Base-by-base conservation (phyloP, 2,113 vertebrate genomes). In the Nibea coibor region DNA sequence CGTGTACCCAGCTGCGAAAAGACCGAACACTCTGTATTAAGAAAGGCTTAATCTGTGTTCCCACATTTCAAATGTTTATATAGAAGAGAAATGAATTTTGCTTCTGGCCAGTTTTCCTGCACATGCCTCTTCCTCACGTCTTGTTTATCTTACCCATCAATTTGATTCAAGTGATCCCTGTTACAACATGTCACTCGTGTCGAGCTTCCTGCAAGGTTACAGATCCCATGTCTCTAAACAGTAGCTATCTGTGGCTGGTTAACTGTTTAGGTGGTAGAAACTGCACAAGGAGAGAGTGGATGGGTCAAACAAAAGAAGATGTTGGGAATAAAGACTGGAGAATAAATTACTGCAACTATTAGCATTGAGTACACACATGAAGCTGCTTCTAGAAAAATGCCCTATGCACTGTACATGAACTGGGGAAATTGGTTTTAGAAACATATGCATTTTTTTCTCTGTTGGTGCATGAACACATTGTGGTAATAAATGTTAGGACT, bases 61-160 rank as follows among this genome's bases (percentile, higher is more conserved):
- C 84, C 72, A 84, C 80, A 78, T 87, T 92, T 85, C 62, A 68
- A 54, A 78, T 92, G 92, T 94, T 93, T 94, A 93, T 85, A 83
- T 87, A 94, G 83, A 51, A 43, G 64, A 89, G 79, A 89, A 80
- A 83, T 87, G 22, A 85, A 89, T 88, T 89, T 66, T 43, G 78
- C 86, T 78, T 12, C 87, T 89, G 86, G 90, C 89, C 85, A 88
- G 69, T 88, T 76, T 83, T 76, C 66, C 75, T 75, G 65, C 68
- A 68, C 82, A 74, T 84, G 83, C 64, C 70, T 91, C 80, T 77
- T 88, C 67, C 48, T 90, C 86, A 42, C 22, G 53, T 88, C 81
- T 82, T 85, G 75, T 91, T 69, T 86, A 78, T 93, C 64, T 85
- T 61, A 78, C 54, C 80, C 78, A 83, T 91, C 81, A 82, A 64